A percentile compares a stretch with the other conserved stretches of the same genome.
phyloP scores from a whole-genome alignment of 2,797 vertebrate genomes.

The Hypotaenidia okinawae region DNA sequence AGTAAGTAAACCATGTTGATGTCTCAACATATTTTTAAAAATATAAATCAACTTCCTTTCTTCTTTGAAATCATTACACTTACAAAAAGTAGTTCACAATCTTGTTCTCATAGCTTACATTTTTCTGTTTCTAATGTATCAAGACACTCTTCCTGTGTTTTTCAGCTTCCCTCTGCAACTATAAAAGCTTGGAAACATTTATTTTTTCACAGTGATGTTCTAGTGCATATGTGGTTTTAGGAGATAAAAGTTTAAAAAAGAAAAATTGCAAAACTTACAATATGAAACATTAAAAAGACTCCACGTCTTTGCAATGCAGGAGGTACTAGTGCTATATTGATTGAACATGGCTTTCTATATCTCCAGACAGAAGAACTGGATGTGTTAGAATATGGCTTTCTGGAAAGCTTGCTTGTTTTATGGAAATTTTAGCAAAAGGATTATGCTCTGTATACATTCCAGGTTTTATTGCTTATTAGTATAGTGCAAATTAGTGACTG shows the following conservation, averaged over 20 bases:
- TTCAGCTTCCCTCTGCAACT: background rate
- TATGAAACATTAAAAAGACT: background rate
- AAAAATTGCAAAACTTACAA: background rate
- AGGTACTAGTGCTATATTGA: background rate
- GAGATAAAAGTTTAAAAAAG: background rate
- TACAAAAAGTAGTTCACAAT: rapidly evolving
- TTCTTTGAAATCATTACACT: background rate
- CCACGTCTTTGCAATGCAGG: background rate
- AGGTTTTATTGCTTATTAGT: background rate
- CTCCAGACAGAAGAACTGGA: background rate
- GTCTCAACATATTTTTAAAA: background rate
- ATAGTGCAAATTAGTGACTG: background rate
- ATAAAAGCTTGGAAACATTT: background rate
- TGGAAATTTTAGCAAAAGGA: background rate
- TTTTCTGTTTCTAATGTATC: background rate
- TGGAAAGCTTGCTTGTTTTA: background rate
- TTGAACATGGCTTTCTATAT: background rate
- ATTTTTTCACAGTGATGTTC: background rate
- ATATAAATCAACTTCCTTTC: background rate
- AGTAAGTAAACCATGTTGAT: background rate
- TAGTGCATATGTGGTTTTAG: background rate
- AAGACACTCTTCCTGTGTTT: background rate
- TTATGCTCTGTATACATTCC: background rate
- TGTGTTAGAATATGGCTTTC: background rate
- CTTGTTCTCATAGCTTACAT: background rate